Percentiles rank a stretch among this genome's conserved stretches.
phyloP scores from a whole-genome alignment of 2,797 vertebrate genomes.

The Danio aesculapii region DNA sequence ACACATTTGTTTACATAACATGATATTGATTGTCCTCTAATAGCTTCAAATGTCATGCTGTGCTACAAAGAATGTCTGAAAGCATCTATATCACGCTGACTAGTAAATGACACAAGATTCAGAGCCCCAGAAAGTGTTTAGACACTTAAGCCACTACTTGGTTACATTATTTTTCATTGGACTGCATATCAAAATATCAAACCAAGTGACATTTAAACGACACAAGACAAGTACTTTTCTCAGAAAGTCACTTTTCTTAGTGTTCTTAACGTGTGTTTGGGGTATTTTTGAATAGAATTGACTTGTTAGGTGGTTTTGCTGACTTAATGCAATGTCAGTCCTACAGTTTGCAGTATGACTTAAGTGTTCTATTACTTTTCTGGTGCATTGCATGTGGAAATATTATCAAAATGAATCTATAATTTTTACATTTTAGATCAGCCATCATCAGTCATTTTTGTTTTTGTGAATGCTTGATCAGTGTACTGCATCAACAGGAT shows the following conservation, averaged over 20 bases:
- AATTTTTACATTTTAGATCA: slow-evolving; percentile 23
- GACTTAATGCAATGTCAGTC: neutral
- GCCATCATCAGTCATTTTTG: neutral
- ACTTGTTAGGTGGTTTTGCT: neutral
- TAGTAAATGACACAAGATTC: slow-evolving; percentile 10
- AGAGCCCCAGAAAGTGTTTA: neutral
- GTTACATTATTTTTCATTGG: too few relatives aligned
- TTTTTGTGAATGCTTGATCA: slow-evolving; percentile 18
- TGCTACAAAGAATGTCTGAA: neutral
- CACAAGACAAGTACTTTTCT: neutral
- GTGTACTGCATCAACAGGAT: slow-evolving; percentile 8
- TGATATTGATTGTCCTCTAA: slow-evolving; percentile 14
- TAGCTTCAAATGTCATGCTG: slow-evolving; percentile 20
- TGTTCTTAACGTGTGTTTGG: neutral
- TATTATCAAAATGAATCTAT: neutral
- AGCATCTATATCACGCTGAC: neutral
- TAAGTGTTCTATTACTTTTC: neutral
- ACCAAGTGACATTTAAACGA: neutral
- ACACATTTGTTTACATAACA: slow-evolving; percentile 21
- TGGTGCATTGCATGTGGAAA: neutral
- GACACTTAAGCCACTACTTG: neutral
- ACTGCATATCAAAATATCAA: neutral
- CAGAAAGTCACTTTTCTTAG: neutral
- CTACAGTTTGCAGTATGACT: neutral
- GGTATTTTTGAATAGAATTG: neutral